Percentiles rank a stretch among this genome's conserved stretches.
phyloP scores from a whole-genome alignment of 2,113 vertebrate species.

The Tautogolabrus adspersus region DNA sequence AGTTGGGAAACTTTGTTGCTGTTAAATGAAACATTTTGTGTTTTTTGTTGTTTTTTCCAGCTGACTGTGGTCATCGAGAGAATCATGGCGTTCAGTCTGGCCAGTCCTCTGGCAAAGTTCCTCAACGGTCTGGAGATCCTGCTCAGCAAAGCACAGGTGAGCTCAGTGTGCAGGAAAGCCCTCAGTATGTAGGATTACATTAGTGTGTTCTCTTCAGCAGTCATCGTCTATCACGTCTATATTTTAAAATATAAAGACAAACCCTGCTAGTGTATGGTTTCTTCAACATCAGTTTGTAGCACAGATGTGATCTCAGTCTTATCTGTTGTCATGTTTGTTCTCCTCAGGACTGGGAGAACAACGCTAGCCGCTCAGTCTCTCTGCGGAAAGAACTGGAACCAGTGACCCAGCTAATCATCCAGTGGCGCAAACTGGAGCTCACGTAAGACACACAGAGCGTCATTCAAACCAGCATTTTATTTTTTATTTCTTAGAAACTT shows the following conservation, averaged over 20 bases:
- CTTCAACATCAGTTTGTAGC: not conserved
- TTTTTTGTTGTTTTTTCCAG: constrained; percentile 72
- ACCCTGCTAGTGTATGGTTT: not conserved
- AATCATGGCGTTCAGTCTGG: constrained; percentile 90
- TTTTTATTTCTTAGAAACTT: not conserved
- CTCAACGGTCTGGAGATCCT: constrained; percentile 98
- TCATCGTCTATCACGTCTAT: no score
- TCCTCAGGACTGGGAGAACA: constrained; percentile 95
- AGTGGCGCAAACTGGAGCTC: constrained; percentile 95
- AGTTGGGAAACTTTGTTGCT: not conserved
- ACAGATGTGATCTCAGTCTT: not conserved
- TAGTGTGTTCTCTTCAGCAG: no score
- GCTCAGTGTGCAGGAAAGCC: not conserved
- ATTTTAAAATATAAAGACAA: no score
- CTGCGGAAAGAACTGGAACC: constrained; percentile 90
- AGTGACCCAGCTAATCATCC: constrained; percentile 92
- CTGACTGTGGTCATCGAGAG: constrained; percentile 91
- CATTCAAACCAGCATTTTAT: not conserved
- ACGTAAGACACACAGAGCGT: constrained; percentile 81
- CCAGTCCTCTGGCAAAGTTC: constrained; percentile 94
- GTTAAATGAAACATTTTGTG: no score
- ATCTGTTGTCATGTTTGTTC: not conserved
- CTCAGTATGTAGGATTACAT: no score
- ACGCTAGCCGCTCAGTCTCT: constrained; percentile 90
- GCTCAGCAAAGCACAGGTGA: constrained; percentile 94